phyloP scores from a whole-genome alignment of 2,888 invertebrate species.

The Sceliomorpha sp. region DNA sequence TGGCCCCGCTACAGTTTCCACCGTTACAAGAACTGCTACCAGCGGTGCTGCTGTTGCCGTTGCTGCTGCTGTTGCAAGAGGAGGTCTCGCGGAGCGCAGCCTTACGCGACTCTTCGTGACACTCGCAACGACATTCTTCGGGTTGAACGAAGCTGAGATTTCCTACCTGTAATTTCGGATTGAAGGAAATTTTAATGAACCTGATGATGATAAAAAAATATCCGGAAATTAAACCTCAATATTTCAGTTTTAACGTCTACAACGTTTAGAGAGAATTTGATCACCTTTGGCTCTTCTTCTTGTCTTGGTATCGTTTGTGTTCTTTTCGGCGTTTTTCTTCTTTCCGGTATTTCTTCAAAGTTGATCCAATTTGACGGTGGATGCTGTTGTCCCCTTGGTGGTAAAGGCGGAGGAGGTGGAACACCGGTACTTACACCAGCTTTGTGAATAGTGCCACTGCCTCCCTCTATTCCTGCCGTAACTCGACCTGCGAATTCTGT shows the following conservation, averaged over 20 bases:
- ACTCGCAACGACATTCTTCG: slow-evolving; percentile 93
- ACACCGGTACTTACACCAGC: slow-evolving; percentile 22
- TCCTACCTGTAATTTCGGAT: slow-evolving; percentile 80
- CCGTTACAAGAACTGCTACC: slow-evolving; percentile 64
- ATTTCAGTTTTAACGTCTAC: too few relatives aligned
- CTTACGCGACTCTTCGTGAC: slow-evolving; percentile 84
- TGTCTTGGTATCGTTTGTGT: slow-evolving; percentile 89
- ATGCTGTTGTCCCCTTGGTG: slow-evolving; percentile 65
- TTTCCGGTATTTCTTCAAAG: slow-evolving; percentile 92
- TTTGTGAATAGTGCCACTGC: slow-evolving; percentile 57
- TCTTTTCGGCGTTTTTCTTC: slow-evolving; percentile 89
- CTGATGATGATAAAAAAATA: too few relatives aligned
- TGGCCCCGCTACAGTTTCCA: slow-evolving; percentile 65
- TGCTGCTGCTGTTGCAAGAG: slow-evolving; percentile 67
- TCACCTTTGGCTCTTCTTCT: slow-evolving; percentile 76
- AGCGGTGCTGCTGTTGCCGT: slow-evolving; percentile 51
- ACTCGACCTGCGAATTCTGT: slow-evolving; percentile 85
- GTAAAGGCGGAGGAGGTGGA: slow-evolving; percentile 65
- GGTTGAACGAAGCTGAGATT: slow-evolving; percentile 89
- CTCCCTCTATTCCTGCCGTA: slow-evolving; percentile 79
- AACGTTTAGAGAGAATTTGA: slow-evolving; percentile 12
- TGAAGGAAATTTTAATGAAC: too few relatives aligned
- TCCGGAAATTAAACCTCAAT: too few relatives aligned
- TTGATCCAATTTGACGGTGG: slow-evolving; percentile 87
- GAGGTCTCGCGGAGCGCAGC: slow-evolving; percentile 61